Percentiles rank a stretch among this genome's conserved stretches.
phyloP scores from a whole-genome alignment of 2,113 vertebrate species.

The Puma concolor region DNA sequence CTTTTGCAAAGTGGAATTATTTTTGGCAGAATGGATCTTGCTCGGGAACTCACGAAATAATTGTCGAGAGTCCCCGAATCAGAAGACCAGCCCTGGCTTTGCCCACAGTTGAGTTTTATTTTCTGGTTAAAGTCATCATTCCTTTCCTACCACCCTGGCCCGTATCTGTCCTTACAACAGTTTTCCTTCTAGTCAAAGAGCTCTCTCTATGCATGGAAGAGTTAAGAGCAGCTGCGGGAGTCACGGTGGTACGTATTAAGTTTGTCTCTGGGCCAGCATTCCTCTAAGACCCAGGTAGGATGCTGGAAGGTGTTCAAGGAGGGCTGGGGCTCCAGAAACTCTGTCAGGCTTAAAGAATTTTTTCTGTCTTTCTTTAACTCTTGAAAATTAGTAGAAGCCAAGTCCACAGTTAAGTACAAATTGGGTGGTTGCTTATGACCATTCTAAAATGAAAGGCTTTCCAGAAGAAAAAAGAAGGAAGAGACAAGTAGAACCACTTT shows the following conservation, averaged over 20 bases:
- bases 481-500: background rate
- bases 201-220: background rate
- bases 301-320: background rate
- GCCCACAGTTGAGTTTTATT: background rate
- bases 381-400: constrained; percentile 4
- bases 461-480: background rate
- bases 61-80: background rate
- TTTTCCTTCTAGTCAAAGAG: background rate
- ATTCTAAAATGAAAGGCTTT: constrained; percentile 3
- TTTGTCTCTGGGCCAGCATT: background rate
- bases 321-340: background rate
- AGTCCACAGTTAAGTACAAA: background rate
- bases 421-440: background rate
- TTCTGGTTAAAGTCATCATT: background rate
- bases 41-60: constrained; percentile 14
- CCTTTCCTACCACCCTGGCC: background rate
- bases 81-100: background rate
- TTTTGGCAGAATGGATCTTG: background rate
- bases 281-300: background rate
- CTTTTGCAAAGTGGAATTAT: constrained; percentile 3
- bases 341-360: background rate
- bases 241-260: background rate
- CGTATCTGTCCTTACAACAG: background rate
- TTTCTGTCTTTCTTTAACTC: background rate
- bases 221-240: background rate